phyloP scores from a whole-genome alignment of 2,797 vertebrate genomes.

The Aulostomus chinensis region DNA sequence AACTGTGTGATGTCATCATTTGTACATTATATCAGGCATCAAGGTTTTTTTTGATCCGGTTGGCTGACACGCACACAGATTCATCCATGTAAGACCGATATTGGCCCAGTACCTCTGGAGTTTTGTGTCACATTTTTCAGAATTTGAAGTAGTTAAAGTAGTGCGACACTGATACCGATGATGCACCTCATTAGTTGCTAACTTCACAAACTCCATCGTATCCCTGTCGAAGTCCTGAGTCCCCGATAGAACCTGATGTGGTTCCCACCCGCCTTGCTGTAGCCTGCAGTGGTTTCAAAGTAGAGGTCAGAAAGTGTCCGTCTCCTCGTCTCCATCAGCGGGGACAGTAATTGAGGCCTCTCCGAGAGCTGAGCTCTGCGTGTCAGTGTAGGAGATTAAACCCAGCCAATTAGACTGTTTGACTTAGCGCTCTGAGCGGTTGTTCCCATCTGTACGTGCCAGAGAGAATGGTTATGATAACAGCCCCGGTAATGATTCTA shows the following conservation, averaged over 20 bases:
- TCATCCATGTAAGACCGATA: no score
- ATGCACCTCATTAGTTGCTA: background rate
- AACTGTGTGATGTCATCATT: no score
- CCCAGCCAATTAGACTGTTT: constrained; percentile 65
- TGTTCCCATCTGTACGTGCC: constrained; percentile 54
- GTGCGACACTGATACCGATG: no score
- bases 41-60: no score
- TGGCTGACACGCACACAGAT: no score
- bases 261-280: background rate
- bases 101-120: no score
- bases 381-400: constrained; percentile 55
- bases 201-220: background rate
- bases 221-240: background rate
- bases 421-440: constrained; percentile 60
- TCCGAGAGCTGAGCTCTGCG: constrained; percentile 28
- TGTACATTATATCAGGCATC: no score
- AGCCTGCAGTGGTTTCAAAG: constrained; percentile 22
- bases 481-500: constrained; percentile 52
- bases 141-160: no score
- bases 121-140: no score
- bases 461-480: constrained; percentile 46
- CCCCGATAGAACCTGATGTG: no score
- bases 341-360: constrained; percentile 46
- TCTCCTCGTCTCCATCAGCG: constrained; percentile 40
- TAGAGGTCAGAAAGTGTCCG: constrained; percentile 39